These are phyloP conservation scores for Zootermopsis nevadensis DNA, from an alignment of 2,888 invertebrate genomes.

Conservation along the genomic window DNA sequence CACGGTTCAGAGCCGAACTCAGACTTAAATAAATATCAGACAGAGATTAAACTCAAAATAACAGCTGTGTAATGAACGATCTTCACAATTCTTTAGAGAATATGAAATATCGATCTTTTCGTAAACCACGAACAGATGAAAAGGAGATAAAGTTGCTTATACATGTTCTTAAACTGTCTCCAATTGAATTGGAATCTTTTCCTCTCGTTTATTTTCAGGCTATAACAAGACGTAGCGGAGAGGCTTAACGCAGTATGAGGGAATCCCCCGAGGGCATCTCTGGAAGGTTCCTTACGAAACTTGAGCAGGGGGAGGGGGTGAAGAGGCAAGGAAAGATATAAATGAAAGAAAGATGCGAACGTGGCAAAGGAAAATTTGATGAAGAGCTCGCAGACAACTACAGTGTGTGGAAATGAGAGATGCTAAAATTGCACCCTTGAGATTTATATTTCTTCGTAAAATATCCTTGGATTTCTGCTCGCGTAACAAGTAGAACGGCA, in stretches of 20 bases:
- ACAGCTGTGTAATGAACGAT: no score
- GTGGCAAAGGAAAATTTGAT: constrained; percentile 17
- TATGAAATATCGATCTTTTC: no score
- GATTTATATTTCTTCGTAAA: no score
- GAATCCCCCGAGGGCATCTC: neutral
- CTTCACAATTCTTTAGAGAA: no score
- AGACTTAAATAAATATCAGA: no score
- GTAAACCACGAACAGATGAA: constrained; percentile 3
- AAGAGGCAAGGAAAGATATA: neutral
- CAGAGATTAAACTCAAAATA: no score
- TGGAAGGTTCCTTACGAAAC: neutral
- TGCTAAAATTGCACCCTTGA: no score
- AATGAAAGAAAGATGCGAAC: neutral
- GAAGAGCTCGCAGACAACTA: no score
- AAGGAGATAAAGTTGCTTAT: constrained; percentile 13
- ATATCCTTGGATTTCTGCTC: no score
- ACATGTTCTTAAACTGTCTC: constrained; percentile 16
- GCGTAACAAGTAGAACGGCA: no score
- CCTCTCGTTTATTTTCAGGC: neutral
- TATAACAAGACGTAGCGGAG: constrained; percentile 9
- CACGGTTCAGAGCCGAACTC: no score
- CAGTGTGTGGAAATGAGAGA: no score
- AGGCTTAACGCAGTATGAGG: neutral
- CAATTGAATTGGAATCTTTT: constrained; percentile 17
- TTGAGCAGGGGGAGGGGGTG: neutral